Conservation (phyloP, 2,113 vertebrate species). For the Carassius carassius region DNA sequence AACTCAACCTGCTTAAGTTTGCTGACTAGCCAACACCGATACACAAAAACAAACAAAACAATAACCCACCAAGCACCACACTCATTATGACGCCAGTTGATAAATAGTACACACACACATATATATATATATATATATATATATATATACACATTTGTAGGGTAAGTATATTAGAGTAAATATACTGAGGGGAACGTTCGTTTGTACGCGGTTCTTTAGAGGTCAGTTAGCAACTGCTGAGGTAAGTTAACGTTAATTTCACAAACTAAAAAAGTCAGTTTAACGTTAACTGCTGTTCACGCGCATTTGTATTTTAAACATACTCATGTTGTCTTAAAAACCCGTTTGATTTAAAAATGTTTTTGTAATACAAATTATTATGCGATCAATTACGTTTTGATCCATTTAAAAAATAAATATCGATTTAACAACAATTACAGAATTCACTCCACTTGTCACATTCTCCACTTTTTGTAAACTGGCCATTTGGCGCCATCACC, state of each 20-base stretch:
- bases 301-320: neutral
- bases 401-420: neutral
- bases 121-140: too few relatives aligned
- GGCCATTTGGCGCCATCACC: neutral
- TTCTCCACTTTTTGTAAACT: neutral
- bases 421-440: neutral
- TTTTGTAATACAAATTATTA: neutral
- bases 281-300: neutral
- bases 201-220: constrained; percentile 23
- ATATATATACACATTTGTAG: too few relatives aligned
- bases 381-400: neutral
- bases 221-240: neutral
- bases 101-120: neutral
- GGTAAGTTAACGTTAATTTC: too few relatives aligned
- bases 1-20: neutral
- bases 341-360: neutral
- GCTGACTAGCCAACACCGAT: neutral
- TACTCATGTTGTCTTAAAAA: neutral
- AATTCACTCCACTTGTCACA: neutral
- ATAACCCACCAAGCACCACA: constrained; percentile 34
- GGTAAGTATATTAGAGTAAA: constrained; percentile 44
- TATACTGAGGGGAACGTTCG: constrained; percentile 43
- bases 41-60: neutral
- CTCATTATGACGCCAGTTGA: constrained; percentile 27
- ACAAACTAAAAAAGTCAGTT: neutral